A percentile compares a stretch with the other conserved stretches of the same genome.
These are phyloP conservation scores for Anagyrus pseudococci DNA, from an alignment of 2,888 invertebrate species.

Conservation along the genomic window DNA sequence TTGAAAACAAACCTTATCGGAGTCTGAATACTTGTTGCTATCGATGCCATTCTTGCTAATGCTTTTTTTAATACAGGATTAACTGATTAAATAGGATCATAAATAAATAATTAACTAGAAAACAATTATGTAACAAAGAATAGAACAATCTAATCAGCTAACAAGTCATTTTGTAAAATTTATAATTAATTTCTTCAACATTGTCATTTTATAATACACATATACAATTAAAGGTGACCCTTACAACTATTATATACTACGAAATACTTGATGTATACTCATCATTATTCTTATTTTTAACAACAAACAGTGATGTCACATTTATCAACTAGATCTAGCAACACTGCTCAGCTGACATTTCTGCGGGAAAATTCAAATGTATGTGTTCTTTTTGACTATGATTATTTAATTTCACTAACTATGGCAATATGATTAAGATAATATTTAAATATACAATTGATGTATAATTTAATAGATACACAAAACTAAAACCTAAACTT, in stretches of 20 bases:
- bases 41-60: conserved; percentile 32
- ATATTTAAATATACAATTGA: too few relatives aligned
- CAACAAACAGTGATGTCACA: conserved; percentile 29
- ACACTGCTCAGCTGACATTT: background rate
- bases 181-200: conserved; percentile 1
- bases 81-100: background rate
- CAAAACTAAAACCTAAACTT: too few relatives aligned
- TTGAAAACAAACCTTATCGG: conserved; percentile 22
- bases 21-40: conserved; percentile 14
- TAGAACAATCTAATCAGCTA: background rate
- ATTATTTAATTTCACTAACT: too few relatives aligned
- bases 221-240: conserved; percentile 28
- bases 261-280: background rate
- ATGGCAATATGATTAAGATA: too few relatives aligned
- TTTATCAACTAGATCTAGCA: background rate
- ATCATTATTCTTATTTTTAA: conserved; percentile 26
- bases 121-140: background rate
- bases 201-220: background rate
- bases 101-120: background rate
- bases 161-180: conserved; percentile 1
- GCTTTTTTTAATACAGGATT: conserved; percentile 10
- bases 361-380: conserved; percentile 16
- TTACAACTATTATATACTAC: conserved; percentile 6
- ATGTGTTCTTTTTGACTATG: too few relatives aligned
- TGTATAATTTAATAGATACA: too few relatives aligned